Conservation (phyloP, 2,797 vertebrate genomes). For the Hippopotamyrus pictus region DNA sequence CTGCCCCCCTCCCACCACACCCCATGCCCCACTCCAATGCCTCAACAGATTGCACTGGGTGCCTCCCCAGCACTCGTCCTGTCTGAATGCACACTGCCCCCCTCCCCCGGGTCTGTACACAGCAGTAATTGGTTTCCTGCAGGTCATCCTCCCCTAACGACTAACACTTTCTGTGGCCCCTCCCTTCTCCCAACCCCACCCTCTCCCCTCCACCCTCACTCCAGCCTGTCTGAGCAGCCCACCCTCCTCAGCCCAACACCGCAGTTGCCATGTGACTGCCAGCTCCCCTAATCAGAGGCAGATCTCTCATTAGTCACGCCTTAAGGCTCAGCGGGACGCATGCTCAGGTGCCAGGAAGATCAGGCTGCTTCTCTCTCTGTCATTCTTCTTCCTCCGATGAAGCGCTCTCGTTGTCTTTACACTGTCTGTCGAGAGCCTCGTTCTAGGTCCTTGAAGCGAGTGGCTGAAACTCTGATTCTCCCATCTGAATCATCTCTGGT, state of each 20-base stretch:
- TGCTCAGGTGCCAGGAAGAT: slow-evolving; percentile 13
- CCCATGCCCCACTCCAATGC: neutral
- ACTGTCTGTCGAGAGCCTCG: neutral
- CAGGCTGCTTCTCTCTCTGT: neutral
- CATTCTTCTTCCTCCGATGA: neutral
- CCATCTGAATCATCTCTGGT: neutral
- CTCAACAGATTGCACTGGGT: neutral
- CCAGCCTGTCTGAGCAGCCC: neutral
- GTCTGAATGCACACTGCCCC: slow-evolving; percentile 3
- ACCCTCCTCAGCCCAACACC: neutral
- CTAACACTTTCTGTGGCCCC: neutral
- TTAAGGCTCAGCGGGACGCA: slow-evolving; percentile 1
- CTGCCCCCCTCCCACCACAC: neutral
- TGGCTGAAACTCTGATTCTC: neutral
- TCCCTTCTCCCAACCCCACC: neutral
- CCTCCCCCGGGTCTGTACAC: neutral
- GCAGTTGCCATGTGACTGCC: neutral
- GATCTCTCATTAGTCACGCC: slow-evolving; percentile 26
- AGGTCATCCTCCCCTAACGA: slow-evolving; percentile 5
- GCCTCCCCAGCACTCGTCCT: slow-evolving; percentile 1
- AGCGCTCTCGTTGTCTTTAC: neutral
- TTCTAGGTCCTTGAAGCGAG: neutral
- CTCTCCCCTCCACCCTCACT: neutral
- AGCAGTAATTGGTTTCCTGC: slow-evolving; percentile 24
- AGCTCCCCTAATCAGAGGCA: neutral